Percentiles rank a stretch among this genome's conserved stretches.
Conservation (phyloP, 1,140 invertebrate species). For the Drosophila saltans region DNA sequence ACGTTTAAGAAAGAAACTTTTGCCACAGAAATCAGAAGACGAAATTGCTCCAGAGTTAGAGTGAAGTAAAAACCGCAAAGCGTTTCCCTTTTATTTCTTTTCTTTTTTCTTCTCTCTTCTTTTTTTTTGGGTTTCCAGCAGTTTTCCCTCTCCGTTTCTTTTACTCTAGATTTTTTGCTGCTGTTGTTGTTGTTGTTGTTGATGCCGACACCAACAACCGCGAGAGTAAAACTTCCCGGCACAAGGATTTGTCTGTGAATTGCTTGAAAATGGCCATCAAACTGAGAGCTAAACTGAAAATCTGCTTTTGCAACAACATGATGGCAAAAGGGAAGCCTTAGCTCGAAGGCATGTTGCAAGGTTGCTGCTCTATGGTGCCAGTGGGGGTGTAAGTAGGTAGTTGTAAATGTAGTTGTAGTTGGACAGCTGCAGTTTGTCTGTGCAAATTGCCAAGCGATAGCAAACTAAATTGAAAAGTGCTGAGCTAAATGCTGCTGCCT, state of each 20-base stretch:
- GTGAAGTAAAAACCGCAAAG: slow-evolving; percentile 59
- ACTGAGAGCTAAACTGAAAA: slow-evolving; percentile 60
- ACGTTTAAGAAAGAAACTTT: slow-evolving; percentile 44
- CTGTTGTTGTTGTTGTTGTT: slow-evolving; percentile 51
- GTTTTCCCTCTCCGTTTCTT: background rate
- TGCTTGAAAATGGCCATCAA: slow-evolving; percentile 70
- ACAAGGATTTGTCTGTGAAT: slow-evolving; percentile 39
- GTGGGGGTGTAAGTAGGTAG: slow-evolving; percentile 6
- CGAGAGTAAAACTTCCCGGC: slow-evolving; percentile 53
- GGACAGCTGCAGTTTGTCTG: slow-evolving; percentile 75
- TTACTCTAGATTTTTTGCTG: background rate
- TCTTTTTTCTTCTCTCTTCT: too few relatives aligned
- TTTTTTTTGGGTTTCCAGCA: slow-evolving; percentile 34
- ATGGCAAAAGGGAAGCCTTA: background rate
- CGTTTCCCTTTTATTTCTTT: slow-evolving; percentile 31
- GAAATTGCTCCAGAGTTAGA: slow-evolving; percentile 33
- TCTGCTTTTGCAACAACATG: slow-evolving; percentile 36
- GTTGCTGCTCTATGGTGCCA: slow-evolving; percentile 11
- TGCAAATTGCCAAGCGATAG: slow-evolving; percentile 70
- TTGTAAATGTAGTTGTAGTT: slow-evolving; percentile 49
- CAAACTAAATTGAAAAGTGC: slow-evolving; percentile 75
- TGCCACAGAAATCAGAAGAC: slow-evolving; percentile 31
- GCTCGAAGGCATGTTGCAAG: background rate
- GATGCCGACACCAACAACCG: slow-evolving; percentile 32
- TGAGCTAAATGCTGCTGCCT: slow-evolving; percentile 41